A percentile compares a stretch with the other conserved stretches of the same genome.
Evolutionary conservation across 1,140 invertebrate species (phyloP).

Genomic region (Pseudomyrmex dendroicus): DNA sequence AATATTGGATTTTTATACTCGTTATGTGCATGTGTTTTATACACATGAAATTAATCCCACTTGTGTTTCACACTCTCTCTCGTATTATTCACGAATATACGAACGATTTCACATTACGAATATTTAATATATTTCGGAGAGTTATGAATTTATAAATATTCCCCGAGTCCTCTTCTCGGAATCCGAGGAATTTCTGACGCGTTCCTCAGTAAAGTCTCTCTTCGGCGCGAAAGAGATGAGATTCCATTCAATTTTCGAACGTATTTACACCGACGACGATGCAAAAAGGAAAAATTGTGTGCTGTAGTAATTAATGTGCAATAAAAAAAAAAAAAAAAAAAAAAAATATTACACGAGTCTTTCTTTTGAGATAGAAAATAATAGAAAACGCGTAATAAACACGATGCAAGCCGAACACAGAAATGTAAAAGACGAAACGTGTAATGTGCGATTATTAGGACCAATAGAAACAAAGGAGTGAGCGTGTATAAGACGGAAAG

Average conservation of each 20-base stretch:
- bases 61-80: no score
- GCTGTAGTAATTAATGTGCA: neutral
- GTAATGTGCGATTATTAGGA: conserved; percentile 12
- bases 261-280: conserved; percentile 35
- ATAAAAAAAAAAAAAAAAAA: conserved; percentile 15
- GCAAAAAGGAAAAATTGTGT: neutral
- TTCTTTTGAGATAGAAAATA: neutral
- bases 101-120: conserved; percentile 1
- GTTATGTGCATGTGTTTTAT: neutral
- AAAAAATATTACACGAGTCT: neutral
- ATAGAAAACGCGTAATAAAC: conserved; percentile 1
- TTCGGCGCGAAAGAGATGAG: conserved; percentile 28
- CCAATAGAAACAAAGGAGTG: conserved; percentile 19
- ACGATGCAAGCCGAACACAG: neutral
- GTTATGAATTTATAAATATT: conserved; percentile 35
- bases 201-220: conserved; percentile 11
- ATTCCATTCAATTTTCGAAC: conserved; percentile 62
- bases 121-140: conserved; percentile 37
- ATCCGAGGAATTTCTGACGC: conserved; percentile 45
- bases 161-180: neutral
- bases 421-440: neutral
- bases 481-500: no score
- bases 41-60: no score
- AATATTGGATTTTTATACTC: conserved; percentile 26
- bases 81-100: neutral